These are phyloP conservation scores for Baccha elongata DNA, from an alignment of 2,888 invertebrate genomes.

Conservation along the genomic window DNA sequence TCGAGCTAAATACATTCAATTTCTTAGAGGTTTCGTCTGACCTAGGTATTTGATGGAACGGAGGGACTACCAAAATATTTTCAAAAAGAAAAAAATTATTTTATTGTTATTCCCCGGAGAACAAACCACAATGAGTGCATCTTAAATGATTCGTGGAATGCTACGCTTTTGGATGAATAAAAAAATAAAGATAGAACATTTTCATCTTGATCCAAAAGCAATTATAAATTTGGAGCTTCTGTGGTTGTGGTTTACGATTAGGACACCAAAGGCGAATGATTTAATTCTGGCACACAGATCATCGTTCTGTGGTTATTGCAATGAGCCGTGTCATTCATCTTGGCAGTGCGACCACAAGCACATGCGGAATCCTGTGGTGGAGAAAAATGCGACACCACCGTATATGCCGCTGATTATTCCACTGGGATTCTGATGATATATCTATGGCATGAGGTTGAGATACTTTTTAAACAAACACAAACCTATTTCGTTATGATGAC, in stretches of 20 bases:
- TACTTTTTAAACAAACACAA: conserved; percentile 12
- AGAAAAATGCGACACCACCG: not conserved
- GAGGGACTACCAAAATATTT: conserved; percentile 52
- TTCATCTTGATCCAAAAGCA: conserved; percentile 53
- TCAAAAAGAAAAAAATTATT: conserved; percentile 55
- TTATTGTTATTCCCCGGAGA: conserved; percentile 53
- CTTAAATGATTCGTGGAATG: conserved; percentile 52
- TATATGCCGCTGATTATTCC: conserved; percentile 37
- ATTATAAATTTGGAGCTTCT: conserved; percentile 42
- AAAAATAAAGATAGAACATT: conserved; percentile 9
- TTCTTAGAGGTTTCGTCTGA: conserved; percentile 5
- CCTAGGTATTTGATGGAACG: conserved; percentile 24
- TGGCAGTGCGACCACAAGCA: conserved; percentile 32
- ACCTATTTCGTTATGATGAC: conserved; percentile 35
- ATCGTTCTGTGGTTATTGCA: conserved; percentile 66
- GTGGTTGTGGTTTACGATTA: not conserved
- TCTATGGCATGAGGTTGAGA: conserved; percentile 50
- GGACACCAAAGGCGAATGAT: conserved; percentile 37
- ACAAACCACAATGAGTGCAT: conserved; percentile 44
- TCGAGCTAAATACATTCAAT: conserved; percentile 13
- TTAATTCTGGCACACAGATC: conserved; percentile 68
- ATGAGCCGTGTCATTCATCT: conserved; percentile 69
- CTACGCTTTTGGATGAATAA: conserved; percentile 46
- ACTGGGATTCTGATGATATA: conserved; percentile 47
- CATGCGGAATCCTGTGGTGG: conserved; percentile 19